These are phyloP conservation scores for Enteromius mattozi DNA, from an alignment of 2,797 vertebrate species.

Conservation along the genomic window DNA sequence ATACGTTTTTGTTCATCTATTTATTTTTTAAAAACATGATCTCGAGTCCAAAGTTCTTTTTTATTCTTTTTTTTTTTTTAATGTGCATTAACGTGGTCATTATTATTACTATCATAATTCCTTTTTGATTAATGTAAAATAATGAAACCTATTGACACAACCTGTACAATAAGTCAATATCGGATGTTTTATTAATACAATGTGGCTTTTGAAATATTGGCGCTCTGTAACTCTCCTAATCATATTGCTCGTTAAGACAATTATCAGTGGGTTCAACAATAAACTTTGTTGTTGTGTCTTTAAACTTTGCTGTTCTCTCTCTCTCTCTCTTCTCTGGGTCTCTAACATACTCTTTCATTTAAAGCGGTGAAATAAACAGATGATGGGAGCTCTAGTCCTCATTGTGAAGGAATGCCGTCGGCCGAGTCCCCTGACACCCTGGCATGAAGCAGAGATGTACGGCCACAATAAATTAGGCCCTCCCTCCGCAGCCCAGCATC, in stretches of 20 bases:
- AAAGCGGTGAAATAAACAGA: conserved; percentile 56
- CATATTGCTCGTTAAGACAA: not conserved
- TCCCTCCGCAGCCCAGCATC: conserved; percentile 66
- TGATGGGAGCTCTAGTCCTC: conserved; percentile 61
- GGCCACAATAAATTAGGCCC: conserved; percentile 76
- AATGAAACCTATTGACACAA: not conserved
- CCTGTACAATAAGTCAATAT: not conserved
- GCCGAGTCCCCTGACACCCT: conserved; percentile 65
- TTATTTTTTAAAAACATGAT: not conserved
- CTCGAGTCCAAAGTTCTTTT: not conserved
- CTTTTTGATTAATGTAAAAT: conserved; percentile 1
- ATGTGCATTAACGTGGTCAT: not conserved
- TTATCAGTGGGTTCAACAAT: not conserved
- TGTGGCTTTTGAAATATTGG: not conserved
- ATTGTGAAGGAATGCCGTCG: conserved; percentile 70
- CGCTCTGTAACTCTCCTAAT: not conserved
- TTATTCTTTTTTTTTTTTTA: no score
- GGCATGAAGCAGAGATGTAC: conserved; percentile 70
- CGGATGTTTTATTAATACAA: not conserved
- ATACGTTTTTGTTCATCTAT: not conserved
- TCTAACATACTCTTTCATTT: conserved; percentile 26
- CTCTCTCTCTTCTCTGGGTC: not conserved
- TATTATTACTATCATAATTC: not conserved
- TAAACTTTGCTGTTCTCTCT: not conserved
- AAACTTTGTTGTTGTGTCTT: conserved; percentile 15